A percentile compares a stretch with the other conserved stretches of the same genome.
Conservation (phyloP, 2,888 invertebrate genomes). For the Drosophila cognata region DNA sequence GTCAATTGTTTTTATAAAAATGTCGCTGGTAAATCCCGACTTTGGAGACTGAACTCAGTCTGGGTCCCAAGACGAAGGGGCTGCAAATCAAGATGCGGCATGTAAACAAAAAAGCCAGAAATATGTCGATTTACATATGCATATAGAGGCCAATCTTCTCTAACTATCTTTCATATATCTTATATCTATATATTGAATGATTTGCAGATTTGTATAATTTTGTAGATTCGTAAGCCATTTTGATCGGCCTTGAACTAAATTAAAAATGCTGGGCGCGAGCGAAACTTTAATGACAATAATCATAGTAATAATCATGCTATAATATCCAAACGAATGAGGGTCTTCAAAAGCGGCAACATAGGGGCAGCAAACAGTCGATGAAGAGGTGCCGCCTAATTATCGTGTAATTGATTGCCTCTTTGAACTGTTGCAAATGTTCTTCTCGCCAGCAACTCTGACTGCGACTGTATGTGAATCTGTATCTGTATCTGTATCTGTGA, state of each 20-base stretch:
- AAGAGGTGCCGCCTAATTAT: conserved; percentile 10
- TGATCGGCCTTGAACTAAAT: conserved; percentile 72
- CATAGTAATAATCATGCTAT: conserved; percentile 15
- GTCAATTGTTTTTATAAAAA: conserved; percentile 63
- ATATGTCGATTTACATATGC: conserved; percentile 49
- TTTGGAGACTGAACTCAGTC: conserved; percentile 11
- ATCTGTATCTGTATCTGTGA: conserved; percentile 3
- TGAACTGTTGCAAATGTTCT: conserved; percentile 57
- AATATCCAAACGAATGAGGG: background rate
- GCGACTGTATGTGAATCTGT: conserved; percentile 4
- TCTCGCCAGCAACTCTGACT: conserved; percentile 8
- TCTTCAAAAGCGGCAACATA: background rate
- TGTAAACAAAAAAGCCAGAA: conserved; percentile 33
- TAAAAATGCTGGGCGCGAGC: conserved; percentile 42
- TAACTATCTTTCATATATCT: conserved; percentile 4
- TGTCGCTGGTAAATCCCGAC: conserved; percentile 64
- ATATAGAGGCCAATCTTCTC: conserved; percentile 13
- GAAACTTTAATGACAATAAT: conserved; percentile 37
- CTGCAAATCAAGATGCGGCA: conserved; percentile 35
- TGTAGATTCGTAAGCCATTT: conserved; percentile 35
- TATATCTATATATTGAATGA: conserved; percentile 10
- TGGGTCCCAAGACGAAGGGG: background rate
- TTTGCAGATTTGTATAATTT: conserved; percentile 31
- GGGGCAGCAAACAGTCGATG: background rate
- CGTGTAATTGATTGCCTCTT: conserved; percentile 17